Conservation (phyloP, 2,888 invertebrate species). For the Rosalia funebris region DNA sequence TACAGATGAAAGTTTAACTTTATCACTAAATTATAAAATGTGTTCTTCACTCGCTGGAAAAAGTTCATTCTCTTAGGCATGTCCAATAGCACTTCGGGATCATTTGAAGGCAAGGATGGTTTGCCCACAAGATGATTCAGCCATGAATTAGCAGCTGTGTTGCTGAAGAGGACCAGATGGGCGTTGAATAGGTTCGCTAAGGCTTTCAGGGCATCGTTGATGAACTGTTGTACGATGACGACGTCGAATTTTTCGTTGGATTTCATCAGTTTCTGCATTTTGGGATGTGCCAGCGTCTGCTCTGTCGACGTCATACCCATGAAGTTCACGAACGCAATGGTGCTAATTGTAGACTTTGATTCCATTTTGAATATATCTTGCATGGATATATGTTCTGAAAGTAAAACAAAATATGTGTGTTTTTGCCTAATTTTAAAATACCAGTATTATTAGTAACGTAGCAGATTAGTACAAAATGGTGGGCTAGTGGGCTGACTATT, state of each 20-base stretch:
- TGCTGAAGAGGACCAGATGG: constrained; percentile 58
- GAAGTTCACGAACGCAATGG: background rate
- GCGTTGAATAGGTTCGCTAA: constrained; percentile 56
- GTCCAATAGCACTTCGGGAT: constrained; percentile 63
- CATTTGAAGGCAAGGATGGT: constrained; percentile 65
- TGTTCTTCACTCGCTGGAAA: constrained; percentile 34
- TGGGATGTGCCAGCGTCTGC: constrained; percentile 55
- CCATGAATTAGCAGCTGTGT: constrained; percentile 61
- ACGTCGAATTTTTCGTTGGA: constrained; percentile 59
- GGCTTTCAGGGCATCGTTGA: constrained; percentile 64
- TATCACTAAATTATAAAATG: constrained; percentile 45
- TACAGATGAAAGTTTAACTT: background rate
- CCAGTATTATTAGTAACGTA: too few species aligned
- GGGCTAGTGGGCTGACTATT: too few species aligned
- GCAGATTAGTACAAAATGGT: too few species aligned
- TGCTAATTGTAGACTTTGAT: background rate
- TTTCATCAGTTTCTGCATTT: constrained; percentile 53
- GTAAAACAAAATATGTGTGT: too few species aligned
- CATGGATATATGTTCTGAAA: too few species aligned
- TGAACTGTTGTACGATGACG: constrained; percentile 62
- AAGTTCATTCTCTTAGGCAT: constrained; percentile 36
- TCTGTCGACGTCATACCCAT: background rate
- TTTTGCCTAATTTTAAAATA: too few species aligned
- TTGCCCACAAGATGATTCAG: constrained; percentile 66
- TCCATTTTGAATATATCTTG: constrained; percentile 2